Evolutionary conservation across 2,797 vertebrate species (phyloP).

Genomic region (Synaphobranchus kaupii): DNA sequence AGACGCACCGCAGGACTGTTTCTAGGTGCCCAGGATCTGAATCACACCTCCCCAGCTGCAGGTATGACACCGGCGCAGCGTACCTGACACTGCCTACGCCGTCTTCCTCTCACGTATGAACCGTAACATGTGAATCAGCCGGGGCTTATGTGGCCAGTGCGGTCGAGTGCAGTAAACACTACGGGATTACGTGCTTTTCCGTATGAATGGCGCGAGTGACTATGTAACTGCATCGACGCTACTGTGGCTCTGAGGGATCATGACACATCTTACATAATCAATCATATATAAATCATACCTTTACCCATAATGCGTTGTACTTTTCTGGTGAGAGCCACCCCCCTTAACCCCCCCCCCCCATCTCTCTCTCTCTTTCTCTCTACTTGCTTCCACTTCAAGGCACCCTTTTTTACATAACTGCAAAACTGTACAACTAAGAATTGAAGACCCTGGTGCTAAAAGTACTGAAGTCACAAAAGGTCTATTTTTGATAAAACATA

Average conservation of each 20-base stretch:
- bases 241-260: not conserved
- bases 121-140: not conserved
- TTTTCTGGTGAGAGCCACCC: not conserved
- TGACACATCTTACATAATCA: conserved; percentile 1
- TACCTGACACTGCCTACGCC: not conserved
- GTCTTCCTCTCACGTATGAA: not conserved
- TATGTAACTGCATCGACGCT: not conserved
- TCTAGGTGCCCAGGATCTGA: not conserved
- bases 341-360: too few species aligned
- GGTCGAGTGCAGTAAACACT: not conserved
- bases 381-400: conserved; percentile 23
- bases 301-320: not conserved
- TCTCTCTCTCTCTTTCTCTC: conserved; percentile 24
- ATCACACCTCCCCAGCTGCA: not conserved
- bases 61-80: not conserved
- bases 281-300: not conserved
- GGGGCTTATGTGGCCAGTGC: not conserved
- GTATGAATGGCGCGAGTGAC: not conserved
- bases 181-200: not conserved
- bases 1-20: not conserved
- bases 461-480: too few species aligned
- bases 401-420: conserved; percentile 50
- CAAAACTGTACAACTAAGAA: conserved; percentile 16
- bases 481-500: too few species aligned
- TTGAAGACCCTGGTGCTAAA: too few species aligned